Conservation (phyloP, 2,888 invertebrate species). For the Drosophila prolongata region DNA sequence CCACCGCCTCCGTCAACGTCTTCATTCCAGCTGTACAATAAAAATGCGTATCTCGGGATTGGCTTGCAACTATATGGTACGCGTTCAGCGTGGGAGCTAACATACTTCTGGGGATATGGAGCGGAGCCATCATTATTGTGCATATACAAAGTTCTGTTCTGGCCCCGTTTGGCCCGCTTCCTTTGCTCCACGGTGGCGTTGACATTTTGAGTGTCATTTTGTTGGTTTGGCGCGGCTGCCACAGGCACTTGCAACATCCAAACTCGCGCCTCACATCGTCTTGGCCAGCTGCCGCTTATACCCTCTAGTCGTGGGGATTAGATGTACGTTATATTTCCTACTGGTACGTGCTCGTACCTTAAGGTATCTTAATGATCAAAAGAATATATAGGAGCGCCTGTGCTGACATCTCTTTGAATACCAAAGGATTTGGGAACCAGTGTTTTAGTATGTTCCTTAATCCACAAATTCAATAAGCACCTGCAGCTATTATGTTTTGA, state of each 20-base stretch:
- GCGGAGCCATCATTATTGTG: constrained; percentile 31
- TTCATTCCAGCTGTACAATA: constrained; percentile 14
- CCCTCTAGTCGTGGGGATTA: neutral
- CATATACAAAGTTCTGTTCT: constrained; percentile 29
- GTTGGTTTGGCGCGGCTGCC: constrained; percentile 32
- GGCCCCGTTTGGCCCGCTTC: constrained; percentile 18
- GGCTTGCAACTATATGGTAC: constrained; percentile 1
- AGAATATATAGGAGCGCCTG: neutral
- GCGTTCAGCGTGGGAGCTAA: neutral
- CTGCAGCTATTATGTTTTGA: too few relatives aligned
- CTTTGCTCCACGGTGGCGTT: constrained; percentile 53
- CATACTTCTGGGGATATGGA: neutral
- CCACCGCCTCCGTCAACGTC: constrained; percentile 25
- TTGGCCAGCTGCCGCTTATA: neutral
- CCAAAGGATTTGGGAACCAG: too few relatives aligned
- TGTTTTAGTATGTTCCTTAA: too few relatives aligned
- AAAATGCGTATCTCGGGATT: constrained; percentile 17
- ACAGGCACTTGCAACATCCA: constrained; percentile 16
- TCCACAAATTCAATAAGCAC: too few relatives aligned
- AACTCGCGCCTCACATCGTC: neutral
- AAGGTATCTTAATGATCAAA: neutral
- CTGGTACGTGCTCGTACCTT: neutral
- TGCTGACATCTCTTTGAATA: too few relatives aligned
- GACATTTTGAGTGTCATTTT: constrained; percentile 73
- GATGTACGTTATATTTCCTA: neutral